Evolutionary conservation across 2,113 vertebrate species (phyloP).

Genomic region (Laticauda laticaudata): DNA sequence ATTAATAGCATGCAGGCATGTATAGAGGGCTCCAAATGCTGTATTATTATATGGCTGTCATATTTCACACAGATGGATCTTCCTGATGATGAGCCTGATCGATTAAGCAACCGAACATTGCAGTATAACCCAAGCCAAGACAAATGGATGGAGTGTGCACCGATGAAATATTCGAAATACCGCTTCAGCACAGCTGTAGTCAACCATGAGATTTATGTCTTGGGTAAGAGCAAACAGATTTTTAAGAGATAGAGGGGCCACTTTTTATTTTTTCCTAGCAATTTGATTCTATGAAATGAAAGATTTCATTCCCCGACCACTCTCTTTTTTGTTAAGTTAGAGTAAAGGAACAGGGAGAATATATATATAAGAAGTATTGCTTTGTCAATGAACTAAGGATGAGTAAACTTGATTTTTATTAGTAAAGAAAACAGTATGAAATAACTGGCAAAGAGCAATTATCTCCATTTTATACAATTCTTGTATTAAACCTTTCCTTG

Average conservation of each 20-base stretch:
- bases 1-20: slow-evolving; percentile 53
- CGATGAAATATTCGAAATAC: slow-evolving; percentile 94
- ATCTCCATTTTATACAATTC: neutral
- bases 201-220: slow-evolving; percentile 87
- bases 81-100: slow-evolving; percentile 92
- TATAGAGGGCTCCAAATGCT: slow-evolving; percentile 53
- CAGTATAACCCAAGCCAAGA: slow-evolving; percentile 86
- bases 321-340: neutral
- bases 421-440: neutral
- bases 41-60: slow-evolving; percentile 61
- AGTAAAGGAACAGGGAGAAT: slow-evolving; percentile 16
- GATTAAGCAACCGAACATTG: slow-evolving; percentile 88
- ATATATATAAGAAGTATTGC: neutral
- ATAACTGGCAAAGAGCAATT: neutral
- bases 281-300: slow-evolving; percentile 53
- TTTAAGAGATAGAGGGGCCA: slow-evolving; percentile 47
- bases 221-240: slow-evolving; percentile 80
- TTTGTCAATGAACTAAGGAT: slow-evolving; percentile 6
- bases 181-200: slow-evolving; percentile 86
- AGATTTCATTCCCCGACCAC: slow-evolving; percentile 38
- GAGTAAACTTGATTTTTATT: neutral
- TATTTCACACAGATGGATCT: slow-evolving; percentile 81
- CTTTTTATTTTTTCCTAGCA: slow-evolving; percentile 51
- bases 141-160: slow-evolving; percentile 81
- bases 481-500: neutral